A percentile compares a stretch with the other conserved stretches of the same genome.
Conservation (phyloP, 2,888 invertebrate species). For the Pammene aurita region DNA sequence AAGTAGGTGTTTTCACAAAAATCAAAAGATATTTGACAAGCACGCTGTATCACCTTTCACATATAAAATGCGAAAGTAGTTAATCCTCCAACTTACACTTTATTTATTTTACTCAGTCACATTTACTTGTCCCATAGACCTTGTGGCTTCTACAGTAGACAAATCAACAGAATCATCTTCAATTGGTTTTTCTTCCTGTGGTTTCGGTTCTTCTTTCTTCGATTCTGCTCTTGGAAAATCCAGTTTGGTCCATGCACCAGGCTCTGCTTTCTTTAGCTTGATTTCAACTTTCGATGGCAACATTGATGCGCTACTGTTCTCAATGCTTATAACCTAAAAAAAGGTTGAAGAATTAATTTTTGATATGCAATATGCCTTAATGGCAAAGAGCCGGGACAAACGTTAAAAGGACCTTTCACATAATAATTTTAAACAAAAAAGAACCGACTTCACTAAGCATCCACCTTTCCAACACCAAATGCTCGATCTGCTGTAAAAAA, state of each 20-base stretch:
- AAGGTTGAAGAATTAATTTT: background rate
- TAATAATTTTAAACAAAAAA: too few species aligned
- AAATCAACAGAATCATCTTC: conserved; percentile 88
- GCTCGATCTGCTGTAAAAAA: too few species aligned
- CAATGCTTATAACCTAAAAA: conserved; percentile 89
- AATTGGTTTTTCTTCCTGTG: conserved; percentile 48
- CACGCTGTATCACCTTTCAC: background rate
- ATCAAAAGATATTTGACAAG: background rate
- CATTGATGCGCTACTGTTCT: conserved; percentile 89
- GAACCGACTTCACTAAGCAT: too few species aligned
- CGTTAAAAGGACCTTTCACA: too few species aligned
- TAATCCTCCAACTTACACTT: background rate
- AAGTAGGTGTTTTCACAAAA: conserved; percentile 9
- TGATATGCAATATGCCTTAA: background rate
- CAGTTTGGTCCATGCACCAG: conserved; percentile 91
- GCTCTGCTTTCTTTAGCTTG: conserved; percentile 93
- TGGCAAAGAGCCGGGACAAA: too few species aligned
- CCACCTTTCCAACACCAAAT: too few species aligned
- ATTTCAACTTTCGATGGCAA: conserved; percentile 96
- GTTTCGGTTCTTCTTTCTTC: conserved; percentile 52
- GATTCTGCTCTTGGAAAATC: conserved; percentile 82
- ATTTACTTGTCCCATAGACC: conserved; percentile 74
- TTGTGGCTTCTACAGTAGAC: conserved; percentile 85
- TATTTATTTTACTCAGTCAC: conserved; percentile 55
- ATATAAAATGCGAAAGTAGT: background rate